Evolutionary conservation across 1,140 invertebrate species (phyloP), one percentile per base, ranked within the genome.

Genomic region (Limonius californicus): DNA sequence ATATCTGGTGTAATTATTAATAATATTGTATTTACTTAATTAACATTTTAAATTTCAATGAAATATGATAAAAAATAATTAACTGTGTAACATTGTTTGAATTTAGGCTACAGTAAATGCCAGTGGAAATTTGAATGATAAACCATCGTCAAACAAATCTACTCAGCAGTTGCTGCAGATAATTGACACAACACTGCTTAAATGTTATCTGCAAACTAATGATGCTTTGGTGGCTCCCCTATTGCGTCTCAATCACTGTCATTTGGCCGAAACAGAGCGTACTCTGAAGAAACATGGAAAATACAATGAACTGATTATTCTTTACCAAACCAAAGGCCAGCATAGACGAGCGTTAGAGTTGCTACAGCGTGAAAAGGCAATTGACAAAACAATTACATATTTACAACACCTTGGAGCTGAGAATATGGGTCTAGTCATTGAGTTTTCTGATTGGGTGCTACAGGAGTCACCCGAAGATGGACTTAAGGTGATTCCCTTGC

Each of bases 131-230:
- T 71, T 76, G 11, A 77, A 77, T 9, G 78, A 78, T 12, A 58
- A 58, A 18, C 57, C 54, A 64, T 54, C 66, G 58, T 27, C 70
- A 66, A 68, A 68, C 64, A 70, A 76, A 68, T 70, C 69, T 11
- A 64, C 69, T 12, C 62, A 74, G 55, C 85, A 95, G 65, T 80
- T 97, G 27, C 76, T 95, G 16, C 94, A 96, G 78, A 93, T 98
- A 42, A 96, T 98, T 64, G 97, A 98, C 74, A 98, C 95, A 2
- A 97, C 95, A 0, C 77, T 99, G 45, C 79, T 99, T 0, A 98
- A 98, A 76, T 98, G 95, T 77, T 99, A 98, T 80, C 82, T 98
- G 54, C 88, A 94, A 88, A 97, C 92, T 0, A 98, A 98, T 77
- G 94, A 97, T 81, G 92, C 92, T 0, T 79, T 98, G 35, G 90